Conservation (phyloP, 2,888 invertebrate species). For the Ommatoiulus sabulosus region DNA sequence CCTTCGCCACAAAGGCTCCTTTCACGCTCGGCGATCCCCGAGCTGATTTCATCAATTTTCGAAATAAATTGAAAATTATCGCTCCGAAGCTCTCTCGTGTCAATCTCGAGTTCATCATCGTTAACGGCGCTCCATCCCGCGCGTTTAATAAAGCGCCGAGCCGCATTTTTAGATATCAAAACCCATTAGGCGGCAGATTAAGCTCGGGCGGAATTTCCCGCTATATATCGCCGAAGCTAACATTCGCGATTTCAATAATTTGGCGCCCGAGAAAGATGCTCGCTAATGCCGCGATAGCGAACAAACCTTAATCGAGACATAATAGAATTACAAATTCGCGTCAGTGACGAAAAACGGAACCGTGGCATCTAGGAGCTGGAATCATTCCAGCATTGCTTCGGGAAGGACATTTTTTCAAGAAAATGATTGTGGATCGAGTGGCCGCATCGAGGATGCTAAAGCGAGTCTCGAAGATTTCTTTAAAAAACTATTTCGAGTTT, state of each 20-base stretch:
- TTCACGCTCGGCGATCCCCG: not conserved
- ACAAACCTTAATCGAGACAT: not conserved
- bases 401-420: not conserved
- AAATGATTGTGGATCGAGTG: not conserved
- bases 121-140: not conserved
- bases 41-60: constrained; percentile 27
- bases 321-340: constrained; percentile 22
- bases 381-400: not conserved
- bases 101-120: constrained; percentile 38
- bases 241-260: not conserved
- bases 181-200: not conserved
- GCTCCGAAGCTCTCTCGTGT: not conserved
- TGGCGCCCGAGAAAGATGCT: not conserved
- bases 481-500: too few species aligned
- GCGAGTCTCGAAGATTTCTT: too few species aligned
- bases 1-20: not conserved
- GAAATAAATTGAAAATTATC: constrained; percentile 40
- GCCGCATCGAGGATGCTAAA: too few species aligned
- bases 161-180: not conserved
- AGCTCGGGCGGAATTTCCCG: not conserved
- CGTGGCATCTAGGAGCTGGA: not conserved
- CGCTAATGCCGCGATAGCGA: not conserved
- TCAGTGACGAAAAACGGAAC: not conserved
- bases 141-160: too few species aligned
- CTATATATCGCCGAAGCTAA: not conserved